Conservation (phyloP, 2,888 invertebrate genomes). For the Chirona hameri region DNA sequence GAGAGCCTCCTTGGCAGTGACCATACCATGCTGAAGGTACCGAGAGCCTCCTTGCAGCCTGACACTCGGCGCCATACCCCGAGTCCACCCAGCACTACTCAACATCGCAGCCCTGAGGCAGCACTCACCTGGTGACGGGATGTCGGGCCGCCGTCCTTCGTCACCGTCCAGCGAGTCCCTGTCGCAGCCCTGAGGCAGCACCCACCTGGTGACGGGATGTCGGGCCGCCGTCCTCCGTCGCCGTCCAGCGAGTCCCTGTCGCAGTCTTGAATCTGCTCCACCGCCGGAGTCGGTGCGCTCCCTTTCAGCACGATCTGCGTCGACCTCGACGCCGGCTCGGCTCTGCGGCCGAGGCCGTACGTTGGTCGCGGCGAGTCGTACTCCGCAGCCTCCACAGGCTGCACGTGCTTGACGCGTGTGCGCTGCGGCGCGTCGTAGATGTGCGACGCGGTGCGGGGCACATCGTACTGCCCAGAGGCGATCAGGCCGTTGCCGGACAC, state of each 20-base stretch:
- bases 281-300: neutral
- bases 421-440: constrained; percentile 40
- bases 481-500: constrained; percentile 35
- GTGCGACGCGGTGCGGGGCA: constrained; percentile 39
- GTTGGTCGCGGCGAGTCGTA: constrained; percentile 39
- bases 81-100: too few species aligned
- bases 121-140: too few species aligned
- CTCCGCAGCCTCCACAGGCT: constrained; percentile 33
- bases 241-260: constrained; percentile 39
- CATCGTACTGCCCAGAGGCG: constrained; percentile 38
- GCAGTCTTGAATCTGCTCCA: constrained; percentile 39
- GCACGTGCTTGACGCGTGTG: constrained; percentile 33
- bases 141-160: too few species aligned
- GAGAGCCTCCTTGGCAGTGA: too few species aligned
- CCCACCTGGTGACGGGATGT: constrained; percentile 41
- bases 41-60: too few species aligned
- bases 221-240: constrained; percentile 34
- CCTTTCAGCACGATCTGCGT: constrained; percentile 37
- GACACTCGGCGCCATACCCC: too few species aligned
- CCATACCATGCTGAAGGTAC: too few species aligned
- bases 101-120: too few species aligned
- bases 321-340: constrained; percentile 34
- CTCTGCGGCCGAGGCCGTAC: constrained; percentile 31
- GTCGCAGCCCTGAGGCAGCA: neutral
- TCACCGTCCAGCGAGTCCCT: too few species aligned